phyloP scores from a whole-genome alignment of 1,140 invertebrate genomes.

The Fragariocoptes setiger region DNA sequence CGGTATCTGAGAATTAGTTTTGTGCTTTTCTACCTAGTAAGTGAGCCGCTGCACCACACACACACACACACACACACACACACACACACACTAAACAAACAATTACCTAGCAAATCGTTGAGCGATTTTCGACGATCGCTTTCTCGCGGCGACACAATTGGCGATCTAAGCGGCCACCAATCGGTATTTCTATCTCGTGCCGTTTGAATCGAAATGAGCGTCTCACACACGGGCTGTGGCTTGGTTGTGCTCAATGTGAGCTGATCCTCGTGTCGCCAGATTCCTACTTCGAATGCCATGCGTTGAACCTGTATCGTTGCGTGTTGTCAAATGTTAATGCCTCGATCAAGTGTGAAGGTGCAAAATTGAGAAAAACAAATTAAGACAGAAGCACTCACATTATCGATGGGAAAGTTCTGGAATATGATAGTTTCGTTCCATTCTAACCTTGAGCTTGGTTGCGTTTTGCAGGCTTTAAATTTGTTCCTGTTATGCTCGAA shows the following conservation, averaged over 20 bases:
- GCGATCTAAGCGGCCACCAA: constrained; percentile 10
- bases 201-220: constrained; percentile 8
- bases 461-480: constrained; percentile 9
- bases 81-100: too few relatives aligned
- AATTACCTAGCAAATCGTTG: background rate
- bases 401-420: constrained; percentile 9
- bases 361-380: too few relatives aligned
- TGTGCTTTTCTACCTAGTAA: too few relatives aligned
- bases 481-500: background rate
- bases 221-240: constrained; percentile 4
- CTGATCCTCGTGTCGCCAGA: constrained; percentile 4
- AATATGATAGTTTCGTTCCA: constrained; percentile 11
- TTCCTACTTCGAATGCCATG: constrained; percentile 7
- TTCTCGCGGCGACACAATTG: background rate
- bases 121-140: background rate
- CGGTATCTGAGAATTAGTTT: too few relatives aligned
- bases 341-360: too few relatives aligned
- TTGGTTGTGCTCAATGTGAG: background rate
- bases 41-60: too few relatives aligned
- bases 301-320: constrained; percentile 4
- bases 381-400: constrained; percentile 3
- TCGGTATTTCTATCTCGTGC: constrained; percentile 5
- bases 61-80: too few relatives aligned
- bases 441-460: constrained; percentile 5
- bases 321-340: too few relatives aligned